Conservation (phyloP, 2,888 invertebrate genomes). For the Cosmorhoe ocellata region DNA sequence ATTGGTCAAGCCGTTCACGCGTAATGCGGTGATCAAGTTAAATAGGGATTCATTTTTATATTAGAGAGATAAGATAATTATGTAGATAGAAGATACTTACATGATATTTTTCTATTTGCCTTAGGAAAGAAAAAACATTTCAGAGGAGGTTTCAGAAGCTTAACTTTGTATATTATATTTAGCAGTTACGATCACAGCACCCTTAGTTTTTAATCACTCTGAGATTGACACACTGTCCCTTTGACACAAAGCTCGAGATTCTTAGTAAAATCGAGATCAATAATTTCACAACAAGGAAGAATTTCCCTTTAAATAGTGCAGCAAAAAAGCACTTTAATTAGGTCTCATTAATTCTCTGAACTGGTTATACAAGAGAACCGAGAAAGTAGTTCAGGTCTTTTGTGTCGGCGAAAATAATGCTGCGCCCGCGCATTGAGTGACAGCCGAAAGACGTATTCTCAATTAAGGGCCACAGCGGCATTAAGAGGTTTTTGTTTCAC, state of each 20-base stretch:
- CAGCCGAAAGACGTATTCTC: constrained; percentile 47
- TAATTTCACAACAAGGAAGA: constrained; percentile 36
- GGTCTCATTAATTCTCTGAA: constrained; percentile 50
- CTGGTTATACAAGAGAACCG: constrained; percentile 42
- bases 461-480: constrained; percentile 38
- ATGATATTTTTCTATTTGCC: too few relatives aligned
- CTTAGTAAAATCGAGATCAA: constrained; percentile 25
- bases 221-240: constrained; percentile 12
- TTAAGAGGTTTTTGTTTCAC: constrained; percentile 23
- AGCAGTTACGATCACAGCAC: too few relatives aligned
- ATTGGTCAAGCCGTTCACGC: too few relatives aligned
- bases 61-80: too few relatives aligned
- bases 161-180: too few relatives aligned
- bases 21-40: too few relatives aligned
- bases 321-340: constrained; percentile 48
- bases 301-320: constrained; percentile 38
- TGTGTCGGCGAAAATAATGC: constrained; percentile 49
- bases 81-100: too few relatives aligned
- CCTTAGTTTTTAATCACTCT: constrained; percentile 1
- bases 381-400: constrained; percentile 53
- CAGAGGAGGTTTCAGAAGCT: too few relatives aligned
- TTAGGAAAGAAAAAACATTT: too few relatives aligned
- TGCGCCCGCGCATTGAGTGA: constrained; percentile 45
- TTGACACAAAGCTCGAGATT: constrained; percentile 13
- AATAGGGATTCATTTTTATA: too few relatives aligned